Conservation (phyloP, 2,888 invertebrate species). For the Thereva unica region DNA sequence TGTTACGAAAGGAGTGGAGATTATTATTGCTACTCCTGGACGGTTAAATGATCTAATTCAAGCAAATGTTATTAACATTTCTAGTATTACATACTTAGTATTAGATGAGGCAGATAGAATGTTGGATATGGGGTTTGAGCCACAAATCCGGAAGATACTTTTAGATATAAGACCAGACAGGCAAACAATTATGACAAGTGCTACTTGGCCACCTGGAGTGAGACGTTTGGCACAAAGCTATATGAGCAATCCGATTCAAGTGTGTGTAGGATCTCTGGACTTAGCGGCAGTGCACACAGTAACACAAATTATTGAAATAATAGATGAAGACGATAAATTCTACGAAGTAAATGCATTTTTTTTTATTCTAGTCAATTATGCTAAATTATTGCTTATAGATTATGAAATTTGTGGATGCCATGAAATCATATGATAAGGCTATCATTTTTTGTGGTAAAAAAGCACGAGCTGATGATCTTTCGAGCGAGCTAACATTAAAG, state of each 20-base stretch:
- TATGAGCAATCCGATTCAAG: slow-evolving; percentile 87
- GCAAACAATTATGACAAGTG: slow-evolving; percentile 96
- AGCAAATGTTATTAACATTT: slow-evolving; percentile 72
- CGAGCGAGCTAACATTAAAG: slow-evolving; percentile 74
- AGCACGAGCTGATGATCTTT: slow-evolving; percentile 77
- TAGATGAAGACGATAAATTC: slow-evolving; percentile 73
- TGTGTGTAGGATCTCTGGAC: slow-evolving; percentile 86
- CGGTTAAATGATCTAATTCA: slow-evolving; percentile 87
- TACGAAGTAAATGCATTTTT: slow-evolving; percentile 58
- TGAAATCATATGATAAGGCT: slow-evolving; percentile 78
- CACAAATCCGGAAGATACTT: slow-evolving; percentile 82
- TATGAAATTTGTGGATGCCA: slow-evolving; percentile 69
- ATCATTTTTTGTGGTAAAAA: slow-evolving; percentile 92
- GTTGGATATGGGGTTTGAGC: slow-evolving; percentile 87
- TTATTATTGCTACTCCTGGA: slow-evolving; percentile 94
- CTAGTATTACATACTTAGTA: slow-evolving; percentile 82
- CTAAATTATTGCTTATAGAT: slow-evolving; percentile 57
- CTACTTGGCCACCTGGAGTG: slow-evolving; percentile 93
- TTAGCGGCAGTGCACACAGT: slow-evolving; percentile 89
- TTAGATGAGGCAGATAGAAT: slow-evolving; percentile 92
- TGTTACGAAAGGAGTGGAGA: slow-evolving; percentile 82
- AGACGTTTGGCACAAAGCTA: slow-evolving; percentile 82
- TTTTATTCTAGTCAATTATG: not conserved
- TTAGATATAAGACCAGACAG: slow-evolving; percentile 82
- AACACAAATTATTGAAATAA: slow-evolving; percentile 74